Conservation (phyloP, 2,113 vertebrate genomes). For the Microtus ochrogaster region DNA sequence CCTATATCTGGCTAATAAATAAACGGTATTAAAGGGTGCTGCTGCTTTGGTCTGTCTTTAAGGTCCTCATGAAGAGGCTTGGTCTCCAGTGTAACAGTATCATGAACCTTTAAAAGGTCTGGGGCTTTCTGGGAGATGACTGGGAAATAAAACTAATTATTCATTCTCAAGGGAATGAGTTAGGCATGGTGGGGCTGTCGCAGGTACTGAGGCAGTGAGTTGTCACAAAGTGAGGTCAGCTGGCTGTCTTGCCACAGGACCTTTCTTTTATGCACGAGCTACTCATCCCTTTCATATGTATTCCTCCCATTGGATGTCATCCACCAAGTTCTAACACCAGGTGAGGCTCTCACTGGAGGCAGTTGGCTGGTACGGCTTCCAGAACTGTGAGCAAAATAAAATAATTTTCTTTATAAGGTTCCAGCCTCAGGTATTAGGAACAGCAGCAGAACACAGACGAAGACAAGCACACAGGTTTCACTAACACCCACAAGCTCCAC, state of each 20-base stretch:
- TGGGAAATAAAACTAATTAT: background rate
- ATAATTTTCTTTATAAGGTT: background rate
- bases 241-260: background rate
- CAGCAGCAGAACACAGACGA: background rate
- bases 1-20: background rate
- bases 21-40: background rate
- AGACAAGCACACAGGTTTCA: background rate
- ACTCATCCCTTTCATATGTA: background rate
- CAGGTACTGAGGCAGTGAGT: background rate
- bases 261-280: background rate
- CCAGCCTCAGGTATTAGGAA: background rate
- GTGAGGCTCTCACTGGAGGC: background rate
- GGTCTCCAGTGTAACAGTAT: background rate
- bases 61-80: background rate
- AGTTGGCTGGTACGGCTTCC: background rate
- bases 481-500: rapidly evolving
- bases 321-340: background rate
- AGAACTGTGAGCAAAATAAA: background rate
- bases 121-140: background rate
- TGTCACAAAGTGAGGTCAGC: background rate
- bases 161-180: background rate
- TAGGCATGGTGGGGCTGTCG: background rate
- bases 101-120: background rate
- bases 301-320: background rate
- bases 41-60: background rate